Evolutionary conservation across 2,113 vertebrate species (phyloP).

Genomic region (Scartelaos histophorus): DNA sequence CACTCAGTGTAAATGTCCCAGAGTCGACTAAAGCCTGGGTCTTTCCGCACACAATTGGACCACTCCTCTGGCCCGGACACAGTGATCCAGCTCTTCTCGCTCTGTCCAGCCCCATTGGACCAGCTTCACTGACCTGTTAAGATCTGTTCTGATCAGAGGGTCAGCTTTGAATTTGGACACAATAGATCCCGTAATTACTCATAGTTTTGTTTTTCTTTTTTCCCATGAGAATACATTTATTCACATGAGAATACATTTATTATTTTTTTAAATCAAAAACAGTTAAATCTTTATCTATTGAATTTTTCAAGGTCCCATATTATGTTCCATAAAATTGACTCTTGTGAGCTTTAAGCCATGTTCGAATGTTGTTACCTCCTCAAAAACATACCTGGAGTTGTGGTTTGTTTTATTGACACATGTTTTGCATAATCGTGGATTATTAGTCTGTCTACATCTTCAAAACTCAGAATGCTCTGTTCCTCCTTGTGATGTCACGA

Average conservation of each 20-base stretch:
- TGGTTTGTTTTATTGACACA: too few relatives aligned
- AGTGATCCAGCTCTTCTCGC: conserved; percentile 8
- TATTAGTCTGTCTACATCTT: too few relatives aligned
- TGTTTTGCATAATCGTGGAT: too few relatives aligned
- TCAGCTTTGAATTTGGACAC: conserved; percentile 54
- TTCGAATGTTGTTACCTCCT: too few relatives aligned
- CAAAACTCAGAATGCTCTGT: too few relatives aligned
- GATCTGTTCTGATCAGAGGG: conserved; percentile 20
- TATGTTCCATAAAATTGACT: too few relatives aligned
- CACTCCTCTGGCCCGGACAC: conserved; percentile 22
- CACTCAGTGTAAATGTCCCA: conserved; percentile 10
- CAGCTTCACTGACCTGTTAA: conserved; percentile 51
- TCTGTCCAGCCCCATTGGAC: conserved; percentile 34
- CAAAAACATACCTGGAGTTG: too few relatives aligned
- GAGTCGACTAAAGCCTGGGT: conserved; percentile 26
- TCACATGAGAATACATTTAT: not conserved
- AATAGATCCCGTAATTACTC: conserved; percentile 32
- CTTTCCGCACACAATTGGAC: conserved; percentile 32
- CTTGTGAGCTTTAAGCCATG: too few relatives aligned
- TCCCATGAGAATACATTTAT: not conserved
- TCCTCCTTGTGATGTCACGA: too few relatives aligned
- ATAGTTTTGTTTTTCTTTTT: too few relatives aligned
- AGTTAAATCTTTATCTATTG: too few relatives aligned
- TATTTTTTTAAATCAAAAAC: not conserved
- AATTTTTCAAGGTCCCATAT: too few relatives aligned